Percentiles rank a stretch among this genome's conserved stretches.
These are phyloP conservation scores for Rhinichthys osculus DNA, from an alignment of 2,797 vertebrate species.

Conservation along the genomic window DNA sequence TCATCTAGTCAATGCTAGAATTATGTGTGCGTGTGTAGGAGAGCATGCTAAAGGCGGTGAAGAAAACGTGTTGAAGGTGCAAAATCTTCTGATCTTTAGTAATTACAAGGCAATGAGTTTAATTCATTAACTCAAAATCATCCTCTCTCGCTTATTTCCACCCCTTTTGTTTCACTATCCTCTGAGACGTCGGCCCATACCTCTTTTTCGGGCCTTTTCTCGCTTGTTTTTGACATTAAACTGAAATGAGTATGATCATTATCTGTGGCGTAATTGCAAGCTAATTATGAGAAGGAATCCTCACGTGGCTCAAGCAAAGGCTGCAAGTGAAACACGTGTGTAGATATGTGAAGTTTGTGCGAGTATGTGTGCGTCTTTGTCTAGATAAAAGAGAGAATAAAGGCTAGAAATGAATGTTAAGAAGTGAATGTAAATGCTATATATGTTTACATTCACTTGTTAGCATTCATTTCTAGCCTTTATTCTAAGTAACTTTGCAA, in stretches of 20 bases:
- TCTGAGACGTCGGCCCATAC: slow-evolving; percentile 72
- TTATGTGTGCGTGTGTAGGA: neutral
- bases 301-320: slow-evolving; percentile 70
- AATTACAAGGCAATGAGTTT: slow-evolving; percentile 75
- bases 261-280: slow-evolving; percentile 56
- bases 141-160: slow-evolving; percentile 70
- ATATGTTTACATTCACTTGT: no score
- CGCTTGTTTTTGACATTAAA: slow-evolving; percentile 39
- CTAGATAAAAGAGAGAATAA: slow-evolving; percentile 5
- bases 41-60: neutral
- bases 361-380: neutral
- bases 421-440: no score
- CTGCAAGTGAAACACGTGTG: slow-evolving; percentile 70
- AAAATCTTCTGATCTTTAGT: slow-evolving; percentile 76
- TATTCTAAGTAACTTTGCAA: no score
- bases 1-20: neutral
- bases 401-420: no score
- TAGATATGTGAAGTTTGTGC: slow-evolving; percentile 9
- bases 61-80: slow-evolving; percentile 58
- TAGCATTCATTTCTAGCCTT: no score
- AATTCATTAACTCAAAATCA: slow-evolving; percentile 72
- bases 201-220: slow-evolving; percentile 35
- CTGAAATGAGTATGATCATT: slow-evolving; percentile 53
- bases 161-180: slow-evolving; percentile 76
- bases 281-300: slow-evolving; percentile 73